Conservation (phyloP, 1,140 invertebrate species). For the Drosophila biarmipes region DNA sequence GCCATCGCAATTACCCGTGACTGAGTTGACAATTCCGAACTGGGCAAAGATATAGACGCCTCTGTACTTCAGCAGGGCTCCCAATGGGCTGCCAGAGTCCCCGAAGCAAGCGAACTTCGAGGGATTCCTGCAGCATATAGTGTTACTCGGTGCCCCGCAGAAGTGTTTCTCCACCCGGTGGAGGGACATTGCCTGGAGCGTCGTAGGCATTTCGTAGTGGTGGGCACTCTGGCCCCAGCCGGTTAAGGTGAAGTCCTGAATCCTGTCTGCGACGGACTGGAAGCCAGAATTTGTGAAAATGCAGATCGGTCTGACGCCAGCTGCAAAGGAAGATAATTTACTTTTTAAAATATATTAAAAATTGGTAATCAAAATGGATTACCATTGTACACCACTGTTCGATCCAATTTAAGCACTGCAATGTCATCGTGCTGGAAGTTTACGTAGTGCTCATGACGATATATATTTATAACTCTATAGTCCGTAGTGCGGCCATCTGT, state of each 20-base stretch:
- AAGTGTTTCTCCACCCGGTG: neutral
- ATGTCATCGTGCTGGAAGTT: slow-evolving; percentile 1
- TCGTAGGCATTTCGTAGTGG: neutral
- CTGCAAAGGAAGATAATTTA: neutral
- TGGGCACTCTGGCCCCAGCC: slow-evolving; percentile 11
- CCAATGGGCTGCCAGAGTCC: slow-evolving; percentile 12
- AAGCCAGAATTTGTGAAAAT: neutral
- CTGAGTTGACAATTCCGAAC: slow-evolving; percentile 3
- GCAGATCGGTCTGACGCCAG: neutral
- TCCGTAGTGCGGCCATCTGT: slow-evolving; percentile 5
- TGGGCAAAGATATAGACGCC: neutral
- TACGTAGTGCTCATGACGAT: neutral
- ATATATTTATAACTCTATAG: neutral
- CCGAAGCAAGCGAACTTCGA: slow-evolving; percentile 2
- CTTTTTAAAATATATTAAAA: too few species aligned
- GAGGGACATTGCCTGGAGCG: neutral
- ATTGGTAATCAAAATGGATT: neutral
- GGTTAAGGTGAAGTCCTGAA: slow-evolving; percentile 2
- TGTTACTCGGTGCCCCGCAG: neutral
- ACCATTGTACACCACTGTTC: neutral
- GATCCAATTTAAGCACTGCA: slow-evolving; percentile 12
- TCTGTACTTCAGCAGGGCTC: neutral
- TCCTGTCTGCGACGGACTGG: neutral
- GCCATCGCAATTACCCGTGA: slow-evolving; percentile 5
- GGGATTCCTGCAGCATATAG: slow-evolving; percentile 3